Conservation (phyloP, 2,113 vertebrate genomes). For the Cariama cristata region DNA sequence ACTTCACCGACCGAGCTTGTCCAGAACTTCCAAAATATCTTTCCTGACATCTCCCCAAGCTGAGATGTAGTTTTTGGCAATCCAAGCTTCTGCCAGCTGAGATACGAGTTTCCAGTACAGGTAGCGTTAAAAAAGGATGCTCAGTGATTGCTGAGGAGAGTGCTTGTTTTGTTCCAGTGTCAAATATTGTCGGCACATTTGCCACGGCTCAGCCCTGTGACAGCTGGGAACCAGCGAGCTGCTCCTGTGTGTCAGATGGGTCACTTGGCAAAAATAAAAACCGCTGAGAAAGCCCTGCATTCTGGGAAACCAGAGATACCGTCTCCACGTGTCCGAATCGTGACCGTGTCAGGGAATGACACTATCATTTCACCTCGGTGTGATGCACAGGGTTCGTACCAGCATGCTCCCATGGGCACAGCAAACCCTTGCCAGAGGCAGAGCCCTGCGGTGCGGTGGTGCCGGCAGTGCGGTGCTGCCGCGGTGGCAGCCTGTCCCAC, state of each 20-base stretch:
- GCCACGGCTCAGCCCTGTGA: neutral
- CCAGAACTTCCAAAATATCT: neutral
- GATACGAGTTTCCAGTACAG: neutral
- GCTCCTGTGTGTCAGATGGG: fast-evolving
- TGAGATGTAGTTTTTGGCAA: neutral
- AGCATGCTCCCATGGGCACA: fast-evolving
- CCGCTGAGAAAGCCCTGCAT: neutral
- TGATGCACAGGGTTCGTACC: fast-evolving
- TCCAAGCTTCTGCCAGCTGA: neutral
- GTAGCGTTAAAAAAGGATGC: neutral
- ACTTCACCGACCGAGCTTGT: neutral
- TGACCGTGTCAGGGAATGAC: fast-evolving
- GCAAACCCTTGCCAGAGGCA: too few relatives aligned
- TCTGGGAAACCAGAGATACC: neutral
- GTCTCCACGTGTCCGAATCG: neutral
- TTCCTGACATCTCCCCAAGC: neutral
- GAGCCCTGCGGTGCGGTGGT: too few relatives aligned
- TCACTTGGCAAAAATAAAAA: neutral
- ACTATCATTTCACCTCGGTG: fast-evolving
- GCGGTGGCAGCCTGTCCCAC: too few relatives aligned
- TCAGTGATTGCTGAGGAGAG: neutral
- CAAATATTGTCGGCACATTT: neutral
- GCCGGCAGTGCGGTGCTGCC: neutral
- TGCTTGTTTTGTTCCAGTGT: neutral
- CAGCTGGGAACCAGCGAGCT: neutral